A percentile compares a stretch with the other conserved stretches of the same genome.
phyloP scores from a whole-genome alignment of 2,113 vertebrate genomes.

The Crypturellus undulatus region DNA sequence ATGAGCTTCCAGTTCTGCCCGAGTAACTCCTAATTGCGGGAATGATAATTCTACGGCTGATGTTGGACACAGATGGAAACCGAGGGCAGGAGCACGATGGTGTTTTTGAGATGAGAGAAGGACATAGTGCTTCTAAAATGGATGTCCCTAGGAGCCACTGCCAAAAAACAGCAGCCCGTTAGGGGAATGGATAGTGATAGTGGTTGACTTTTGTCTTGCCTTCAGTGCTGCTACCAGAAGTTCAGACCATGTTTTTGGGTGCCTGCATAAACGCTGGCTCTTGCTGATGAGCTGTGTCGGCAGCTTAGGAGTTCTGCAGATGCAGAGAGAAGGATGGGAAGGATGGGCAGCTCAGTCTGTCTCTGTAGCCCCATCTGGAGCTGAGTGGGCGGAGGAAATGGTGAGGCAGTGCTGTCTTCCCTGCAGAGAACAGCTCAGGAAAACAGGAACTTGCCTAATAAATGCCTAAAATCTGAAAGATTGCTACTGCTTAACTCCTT shows the following conservation, averaged over 20 bases:
- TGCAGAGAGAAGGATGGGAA: not conserved
- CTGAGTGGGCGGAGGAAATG: not conserved
- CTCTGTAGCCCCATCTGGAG: not conserved
- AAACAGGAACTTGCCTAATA: not conserved
- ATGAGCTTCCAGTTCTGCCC: slow-evolving; percentile 19
- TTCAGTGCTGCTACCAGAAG: not conserved
- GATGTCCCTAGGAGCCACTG: not conserved
- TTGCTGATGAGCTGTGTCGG: rapidly evolving
- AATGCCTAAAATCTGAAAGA: not conserved
- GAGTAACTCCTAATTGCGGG: not conserved
- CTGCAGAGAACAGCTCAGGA: slow-evolving; percentile 1
- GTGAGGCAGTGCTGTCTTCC: not conserved
- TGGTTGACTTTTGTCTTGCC: not conserved
- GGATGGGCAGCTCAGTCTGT: not conserved
- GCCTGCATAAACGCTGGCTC: not conserved
- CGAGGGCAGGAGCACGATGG: not conserved
- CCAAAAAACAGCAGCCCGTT: not conserved
- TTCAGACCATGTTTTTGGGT: not conserved
- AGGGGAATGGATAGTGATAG: not conserved
- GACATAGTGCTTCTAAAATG: not conserved
- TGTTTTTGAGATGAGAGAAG: not conserved
- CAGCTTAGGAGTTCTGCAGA: not conserved
- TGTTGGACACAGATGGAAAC: not conserved
- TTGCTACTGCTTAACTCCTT: not conserved
- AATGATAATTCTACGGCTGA: not conserved